Evolutionary conservation across 2,797 vertebrate species (phyloP).

Genomic region (Passerculus sandwichensis): DNA sequence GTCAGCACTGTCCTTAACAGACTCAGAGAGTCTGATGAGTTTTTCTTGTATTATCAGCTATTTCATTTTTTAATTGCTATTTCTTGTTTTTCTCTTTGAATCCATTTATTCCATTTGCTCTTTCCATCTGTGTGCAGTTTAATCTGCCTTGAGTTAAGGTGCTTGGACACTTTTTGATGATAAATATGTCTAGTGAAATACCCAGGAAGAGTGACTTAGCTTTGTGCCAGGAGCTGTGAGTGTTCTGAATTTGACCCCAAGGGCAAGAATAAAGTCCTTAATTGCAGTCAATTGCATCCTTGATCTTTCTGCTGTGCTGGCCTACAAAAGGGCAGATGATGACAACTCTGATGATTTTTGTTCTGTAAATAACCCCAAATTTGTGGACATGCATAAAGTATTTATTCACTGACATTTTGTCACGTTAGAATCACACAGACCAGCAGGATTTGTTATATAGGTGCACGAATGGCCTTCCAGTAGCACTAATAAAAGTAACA

Average conservation of each 20-base stretch:
- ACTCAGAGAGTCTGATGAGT: background rate
- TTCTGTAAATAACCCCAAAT: background rate
- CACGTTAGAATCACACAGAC: background rate
- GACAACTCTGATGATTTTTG: background rate
- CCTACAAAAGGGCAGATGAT: constrained; percentile 2
- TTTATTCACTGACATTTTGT: background rate
- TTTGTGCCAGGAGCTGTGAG: constrained; percentile 2
- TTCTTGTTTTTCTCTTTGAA: background rate
- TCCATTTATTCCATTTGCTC: background rate
- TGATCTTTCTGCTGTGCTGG: constrained; percentile 21
- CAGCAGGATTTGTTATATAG: background rate
- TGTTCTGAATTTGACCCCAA: constrained; percentile 13
- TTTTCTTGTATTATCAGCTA: background rate
- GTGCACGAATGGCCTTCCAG: background rate
- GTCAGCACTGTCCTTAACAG: background rate
- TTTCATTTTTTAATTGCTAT: background rate
- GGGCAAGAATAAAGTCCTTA: constrained; percentile 27
- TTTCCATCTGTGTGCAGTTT: background rate
- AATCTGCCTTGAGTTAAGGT: constrained; percentile 16
- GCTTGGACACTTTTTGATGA: background rate
- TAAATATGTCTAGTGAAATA: background rate
- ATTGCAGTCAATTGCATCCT: constrained; percentile 8
- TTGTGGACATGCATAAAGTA: background rate
- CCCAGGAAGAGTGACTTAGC: background rate
- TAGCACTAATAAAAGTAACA: constrained; percentile 19